Base-by-base conservation (phyloP, 1,140 invertebrate species). In the Steinernema feltiae region DNA sequence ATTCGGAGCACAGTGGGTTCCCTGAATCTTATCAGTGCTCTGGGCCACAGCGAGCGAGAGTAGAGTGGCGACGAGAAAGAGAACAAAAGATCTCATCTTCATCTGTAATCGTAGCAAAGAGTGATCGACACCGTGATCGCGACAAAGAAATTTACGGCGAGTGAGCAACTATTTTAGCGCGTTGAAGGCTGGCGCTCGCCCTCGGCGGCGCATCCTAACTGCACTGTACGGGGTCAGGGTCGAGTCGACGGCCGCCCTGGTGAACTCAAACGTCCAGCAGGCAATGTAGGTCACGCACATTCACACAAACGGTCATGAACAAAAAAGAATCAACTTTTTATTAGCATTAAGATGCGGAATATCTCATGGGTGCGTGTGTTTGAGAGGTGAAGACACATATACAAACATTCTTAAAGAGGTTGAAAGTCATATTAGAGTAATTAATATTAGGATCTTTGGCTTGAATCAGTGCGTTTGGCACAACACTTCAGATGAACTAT, bases 11-110 rank as follows among this genome's bases (percentile, higher is more conserved):
- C 79, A 80, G 12, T 80, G 69, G 30, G 71, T 35, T 7, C 79
- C 79, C 7, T 41, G 73, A 27, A 81, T 30, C 18, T 71, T 71
- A 30, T 71, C 21, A 18, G 48, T 18, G 18, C 31, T 24, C 27
- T 76, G 31, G 2, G 53, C 70, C 18, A 15, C 15, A 32, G 30
- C 71, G 30, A 74, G 18, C 86, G 77, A 94, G 53, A 63, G 3
- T 3, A 63, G 53, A 3, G 53, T 21, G 12, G 3, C 53, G n/a
- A n/a, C n/a, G n/a, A n/a, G n/a, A 63, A 63, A 21, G 24, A 63
- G 53, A n/a, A 63, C 15, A 15, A 63, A n/a, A 27, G 53, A 63
- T 63, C 24, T 63, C 53, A 63, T 63, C 41, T 46, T 7, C 15
- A 63, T 41, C 35, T 41, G 35, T 41, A 41, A 18, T 41, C 35